These are phyloP conservation scores for Electrona antarctica DNA, from an alignment of 2,113 vertebrate genomes.

Conservation along the genomic window DNA sequence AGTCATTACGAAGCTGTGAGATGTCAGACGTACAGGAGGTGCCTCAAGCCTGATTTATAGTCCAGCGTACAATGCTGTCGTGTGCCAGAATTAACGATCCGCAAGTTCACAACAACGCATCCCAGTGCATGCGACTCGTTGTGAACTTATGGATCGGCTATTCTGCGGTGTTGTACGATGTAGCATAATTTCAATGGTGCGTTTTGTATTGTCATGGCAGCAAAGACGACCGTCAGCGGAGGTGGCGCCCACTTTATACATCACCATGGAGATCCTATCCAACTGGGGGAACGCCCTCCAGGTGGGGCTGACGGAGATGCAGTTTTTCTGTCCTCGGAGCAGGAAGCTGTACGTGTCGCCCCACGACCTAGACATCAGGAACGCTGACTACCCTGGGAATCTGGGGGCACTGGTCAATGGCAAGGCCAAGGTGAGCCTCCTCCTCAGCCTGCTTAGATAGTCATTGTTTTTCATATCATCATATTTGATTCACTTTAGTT, in stretches of 20 bases:
- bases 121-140: too few relatives aligned
- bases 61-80: too few relatives aligned
- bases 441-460: background rate
- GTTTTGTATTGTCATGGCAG: slow-evolving; percentile 53
- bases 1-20: background rate
- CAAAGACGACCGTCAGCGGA: slow-evolving; percentile 60
- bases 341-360: slow-evolving; percentile 88
- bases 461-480: background rate
- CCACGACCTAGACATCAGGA: slow-evolving; percentile 90
- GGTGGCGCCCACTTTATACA: slow-evolving; percentile 80
- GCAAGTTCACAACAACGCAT: too few relatives aligned
- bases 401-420: slow-evolving; percentile 87
- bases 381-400: slow-evolving; percentile 80
- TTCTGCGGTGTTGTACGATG: too few relatives aligned
- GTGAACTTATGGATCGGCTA: too few relatives aligned
- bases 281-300: slow-evolving; percentile 87
- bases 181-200: too few relatives aligned
- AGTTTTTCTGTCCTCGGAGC: slow-evolving; percentile 88
- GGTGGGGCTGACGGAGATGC: slow-evolving; percentile 90
- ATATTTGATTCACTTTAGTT: background rate
- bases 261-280: slow-evolving; percentile 94
- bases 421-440: slow-evolving; percentile 81
- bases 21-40: background rate
- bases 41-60: background rate
- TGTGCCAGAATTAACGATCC: too few relatives aligned